These are phyloP conservation scores for Ophioderma brevispina DNA, from an alignment of 35 echinoderm and acorn worm genomes.

Conservation along the genomic window DNA sequence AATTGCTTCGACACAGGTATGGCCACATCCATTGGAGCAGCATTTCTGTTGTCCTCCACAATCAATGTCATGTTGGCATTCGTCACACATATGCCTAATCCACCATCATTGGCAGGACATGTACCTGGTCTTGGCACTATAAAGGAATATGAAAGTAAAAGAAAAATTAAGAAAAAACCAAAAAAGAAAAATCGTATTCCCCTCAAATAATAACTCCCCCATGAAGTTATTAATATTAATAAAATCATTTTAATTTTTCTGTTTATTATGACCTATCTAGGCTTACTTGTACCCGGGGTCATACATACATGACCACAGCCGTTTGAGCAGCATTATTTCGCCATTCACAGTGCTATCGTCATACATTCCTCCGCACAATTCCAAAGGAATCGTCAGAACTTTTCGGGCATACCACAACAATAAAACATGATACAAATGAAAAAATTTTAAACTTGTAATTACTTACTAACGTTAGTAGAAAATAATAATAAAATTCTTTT, in stretches of 20 bases:
- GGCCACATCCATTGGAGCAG: constrained; percentile 72
- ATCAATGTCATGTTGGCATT: constrained; percentile 42
- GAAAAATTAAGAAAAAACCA: too few species aligned
- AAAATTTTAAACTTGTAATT: too few species aligned
- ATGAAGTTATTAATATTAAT: too few species aligned
- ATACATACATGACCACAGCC: constrained; percentile 69
- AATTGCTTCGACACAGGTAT: constrained; percentile 13
- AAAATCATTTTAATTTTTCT: too few species aligned
- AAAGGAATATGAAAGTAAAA: not conserved
- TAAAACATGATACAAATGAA: not conserved
- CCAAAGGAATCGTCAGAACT: constrained; percentile 35
- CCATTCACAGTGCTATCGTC: constrained; percentile 47
- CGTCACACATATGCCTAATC: constrained; percentile 39
- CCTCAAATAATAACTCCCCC: too few species aligned
- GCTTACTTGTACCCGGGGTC: constrained; percentile 21
- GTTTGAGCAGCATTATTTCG: constrained; percentile 57
- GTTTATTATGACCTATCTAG: too few species aligned
- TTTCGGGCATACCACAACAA: not conserved
- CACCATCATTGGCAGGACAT: constrained; percentile 24
- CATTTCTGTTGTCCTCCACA: constrained; percentile 55
- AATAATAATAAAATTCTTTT: too few species aligned
- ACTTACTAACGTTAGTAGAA: too few species aligned
- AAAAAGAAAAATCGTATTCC: too few species aligned
- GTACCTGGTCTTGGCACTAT: not conserved
- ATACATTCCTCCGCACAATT: constrained; percentile 59